Conservation (phyloP, 2,113 vertebrate genomes). For the Chrysemys picta region DNA sequence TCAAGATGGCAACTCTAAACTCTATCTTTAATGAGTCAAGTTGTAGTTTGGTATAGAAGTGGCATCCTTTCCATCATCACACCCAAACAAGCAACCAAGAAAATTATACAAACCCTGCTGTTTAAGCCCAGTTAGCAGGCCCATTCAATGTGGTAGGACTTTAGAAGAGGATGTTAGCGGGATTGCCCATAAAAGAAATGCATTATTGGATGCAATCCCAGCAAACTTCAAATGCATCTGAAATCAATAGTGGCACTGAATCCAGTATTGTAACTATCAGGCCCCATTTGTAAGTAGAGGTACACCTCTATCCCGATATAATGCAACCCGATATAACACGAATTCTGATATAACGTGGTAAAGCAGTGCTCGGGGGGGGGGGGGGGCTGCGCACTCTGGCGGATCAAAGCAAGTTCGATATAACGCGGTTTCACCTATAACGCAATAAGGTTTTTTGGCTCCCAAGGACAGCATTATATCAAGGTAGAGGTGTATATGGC, state of each 20-base stretch:
- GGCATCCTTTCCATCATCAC: not conserved
- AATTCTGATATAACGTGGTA: no score
- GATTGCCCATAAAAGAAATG: not conserved
- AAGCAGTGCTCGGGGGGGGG: no score
- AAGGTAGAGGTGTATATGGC: not conserved
- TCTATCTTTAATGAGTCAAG: slow-evolving; percentile 55
- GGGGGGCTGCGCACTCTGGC: no score
- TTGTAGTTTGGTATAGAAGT: slow-evolving; percentile 59
- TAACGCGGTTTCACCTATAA: no score
- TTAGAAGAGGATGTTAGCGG: not conserved
- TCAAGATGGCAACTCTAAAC: slow-evolving; percentile 66
- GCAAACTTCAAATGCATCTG: not conserved
- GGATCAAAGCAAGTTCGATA: no score
- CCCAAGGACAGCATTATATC: no score
- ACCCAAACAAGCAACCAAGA: not conserved
- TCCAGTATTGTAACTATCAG: not conserved
- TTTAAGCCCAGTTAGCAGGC: not conserved
- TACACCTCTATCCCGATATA: no score
- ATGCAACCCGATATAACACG: no score
- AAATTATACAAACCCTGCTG: not conserved
- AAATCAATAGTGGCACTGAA: not conserved
- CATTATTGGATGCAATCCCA: not conserved
- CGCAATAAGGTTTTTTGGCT: no score
- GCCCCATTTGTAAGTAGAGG: not conserved
- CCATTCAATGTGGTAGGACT: not conserved